Evolutionary conservation across 2,888 invertebrate species (phyloP).

Genomic region (Agapostemon virescens): DNA sequence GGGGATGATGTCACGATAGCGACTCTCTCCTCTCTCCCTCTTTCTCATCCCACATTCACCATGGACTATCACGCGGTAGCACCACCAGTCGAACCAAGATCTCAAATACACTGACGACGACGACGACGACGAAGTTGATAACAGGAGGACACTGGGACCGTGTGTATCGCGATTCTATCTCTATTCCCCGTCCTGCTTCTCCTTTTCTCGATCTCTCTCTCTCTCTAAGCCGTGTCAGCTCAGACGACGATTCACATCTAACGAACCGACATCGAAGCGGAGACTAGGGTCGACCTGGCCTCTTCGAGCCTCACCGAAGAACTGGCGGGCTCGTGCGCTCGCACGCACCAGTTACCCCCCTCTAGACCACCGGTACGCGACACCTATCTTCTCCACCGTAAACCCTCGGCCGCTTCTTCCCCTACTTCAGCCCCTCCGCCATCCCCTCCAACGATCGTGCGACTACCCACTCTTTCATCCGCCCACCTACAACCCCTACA

Average conservation of each 20-base stretch:
- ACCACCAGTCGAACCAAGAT: conserved; percentile 12
- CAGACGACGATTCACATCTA: conserved; percentile 28
- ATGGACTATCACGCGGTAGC: neutral
- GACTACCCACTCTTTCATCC: neutral
- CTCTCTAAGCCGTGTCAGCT: neutral
- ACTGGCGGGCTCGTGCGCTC: conserved; percentile 70
- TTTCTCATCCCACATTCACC: neutral
- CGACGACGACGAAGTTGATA: neutral
- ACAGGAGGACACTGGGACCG: neutral
- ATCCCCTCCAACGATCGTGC: conserved; percentile 18
- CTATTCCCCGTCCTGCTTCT: neutral
- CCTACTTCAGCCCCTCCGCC: conserved; percentile 45
- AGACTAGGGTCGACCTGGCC: conserved; percentile 60
- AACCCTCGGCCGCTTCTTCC: conserved; percentile 53
- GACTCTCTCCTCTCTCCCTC: neutral
- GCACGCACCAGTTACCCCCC: conserved; percentile 47
- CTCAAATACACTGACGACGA: neutral
- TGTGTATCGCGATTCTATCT: neutral
- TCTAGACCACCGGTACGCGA: conserved; percentile 34
- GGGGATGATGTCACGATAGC: conserved; percentile 1
- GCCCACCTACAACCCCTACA: conserved; percentile 8
- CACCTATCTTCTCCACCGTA: conserved; percentile 55
- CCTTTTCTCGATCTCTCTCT: neutral
- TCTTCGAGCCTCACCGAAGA: conserved; percentile 73
- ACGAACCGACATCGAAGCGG: conserved; percentile 22